Evolutionary conservation across 2,113 vertebrate species (phyloP).

Genomic region (Pollachius pollachius): DNA sequence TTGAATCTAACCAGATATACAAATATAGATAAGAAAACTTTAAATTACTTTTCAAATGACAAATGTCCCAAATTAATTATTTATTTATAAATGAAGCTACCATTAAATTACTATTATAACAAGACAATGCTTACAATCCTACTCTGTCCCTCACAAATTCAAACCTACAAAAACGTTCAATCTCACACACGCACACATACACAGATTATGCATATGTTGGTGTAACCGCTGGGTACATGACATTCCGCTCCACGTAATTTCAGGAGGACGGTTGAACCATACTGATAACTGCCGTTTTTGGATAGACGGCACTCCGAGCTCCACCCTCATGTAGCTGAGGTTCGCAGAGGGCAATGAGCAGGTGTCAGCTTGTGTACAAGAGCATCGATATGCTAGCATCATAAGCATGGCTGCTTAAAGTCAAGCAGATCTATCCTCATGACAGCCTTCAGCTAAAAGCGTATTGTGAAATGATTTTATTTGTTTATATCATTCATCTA

Average conservation of each 20-base stretch:
- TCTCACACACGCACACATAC: not conserved
- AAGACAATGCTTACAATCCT: too few species aligned
- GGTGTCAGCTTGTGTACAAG: not conserved
- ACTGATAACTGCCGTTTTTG: conserved; percentile 35
- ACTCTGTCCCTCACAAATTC: too few species aligned
- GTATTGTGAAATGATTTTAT: too few species aligned
- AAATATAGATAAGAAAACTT: too few species aligned
- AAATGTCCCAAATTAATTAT: too few species aligned
- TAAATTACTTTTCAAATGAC: too few species aligned
- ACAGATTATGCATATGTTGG: not conserved
- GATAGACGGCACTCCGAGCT: conserved; percentile 29
- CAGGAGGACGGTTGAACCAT: conserved; percentile 57
- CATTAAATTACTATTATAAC: too few species aligned
- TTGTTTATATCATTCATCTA: too few species aligned
- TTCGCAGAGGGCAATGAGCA: conserved; percentile 14
- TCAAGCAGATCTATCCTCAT: too few species aligned
- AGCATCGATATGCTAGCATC: not conserved
- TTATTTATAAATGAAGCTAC: too few species aligned
- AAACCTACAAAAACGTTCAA: not conserved
- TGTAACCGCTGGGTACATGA: conserved; percentile 4
- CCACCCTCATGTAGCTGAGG: conserved; percentile 53
- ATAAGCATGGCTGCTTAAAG: not conserved
- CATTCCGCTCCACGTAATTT: conserved; percentile 64
- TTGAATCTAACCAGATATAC: too few species aligned
- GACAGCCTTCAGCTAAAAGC: too few species aligned